phyloP scores from a whole-genome alignment of 2,888 invertebrate genomes.

The Esperia sulphurella region DNA sequence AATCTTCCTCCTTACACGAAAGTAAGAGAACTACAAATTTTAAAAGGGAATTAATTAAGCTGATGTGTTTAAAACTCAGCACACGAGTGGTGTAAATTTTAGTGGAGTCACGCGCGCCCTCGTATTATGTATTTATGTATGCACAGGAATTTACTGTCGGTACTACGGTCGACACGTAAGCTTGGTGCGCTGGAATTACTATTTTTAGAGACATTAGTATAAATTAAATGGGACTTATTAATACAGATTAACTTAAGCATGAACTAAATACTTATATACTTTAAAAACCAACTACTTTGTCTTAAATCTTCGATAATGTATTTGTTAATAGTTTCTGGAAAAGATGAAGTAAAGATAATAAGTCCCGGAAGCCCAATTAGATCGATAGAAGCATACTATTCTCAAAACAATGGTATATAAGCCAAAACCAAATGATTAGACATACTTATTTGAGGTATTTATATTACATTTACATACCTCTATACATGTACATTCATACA shows the following conservation, averaged over 20 bases:
- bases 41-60: slow-evolving; percentile 56
- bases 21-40: slow-evolving; percentile 38
- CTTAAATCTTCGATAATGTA: too few relatives aligned
- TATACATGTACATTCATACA: too few relatives aligned
- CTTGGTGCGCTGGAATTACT: slow-evolving; percentile 1
- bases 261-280: neutral
- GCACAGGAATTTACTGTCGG: slow-evolving; percentile 39
- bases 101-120: slow-evolving; percentile 41
- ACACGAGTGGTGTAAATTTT: slow-evolving; percentile 51
- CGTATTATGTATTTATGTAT: slow-evolving; percentile 35
- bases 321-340: too few relatives aligned
- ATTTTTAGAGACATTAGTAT: slow-evolving; percentile 8
- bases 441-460: too few relatives aligned
- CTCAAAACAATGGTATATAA: too few relatives aligned
- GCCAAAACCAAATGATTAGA: too few relatives aligned
- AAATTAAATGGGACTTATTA: slow-evolving; percentile 1
- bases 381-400: too few relatives aligned
- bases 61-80: slow-evolving; percentile 53
- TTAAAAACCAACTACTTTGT: too few relatives aligned
- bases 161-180: slow-evolving; percentile 28
- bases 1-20: slow-evolving; percentile 22
- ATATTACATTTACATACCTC: too few relatives aligned
- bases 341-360: too few relatives aligned
- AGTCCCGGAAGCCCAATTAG: too few relatives aligned
- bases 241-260: neutral